Base-by-base conservation (phyloP, 2,113 vertebrate genomes). In the Poeciliopsis turrubarensis region DNA sequence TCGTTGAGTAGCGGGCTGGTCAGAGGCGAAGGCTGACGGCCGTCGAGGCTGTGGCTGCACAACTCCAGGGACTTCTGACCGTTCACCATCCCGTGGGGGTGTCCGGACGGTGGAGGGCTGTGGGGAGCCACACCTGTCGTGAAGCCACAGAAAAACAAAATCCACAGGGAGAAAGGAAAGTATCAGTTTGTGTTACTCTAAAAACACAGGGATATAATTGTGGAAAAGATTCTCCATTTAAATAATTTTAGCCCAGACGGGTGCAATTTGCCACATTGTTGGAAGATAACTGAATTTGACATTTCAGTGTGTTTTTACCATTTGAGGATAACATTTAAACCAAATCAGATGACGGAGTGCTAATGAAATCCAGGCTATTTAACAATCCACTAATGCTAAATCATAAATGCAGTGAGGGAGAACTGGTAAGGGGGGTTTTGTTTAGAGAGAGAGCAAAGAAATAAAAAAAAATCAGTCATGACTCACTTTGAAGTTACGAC, bases 1-100 rank as follows among this genome's bases (percentile, higher is more conserved):
- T 99, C 97, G 5, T 96, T 97, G 85, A 98, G 94, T 90, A 97
- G 91, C 1, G 97, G 98, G 87, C 97, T 98, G 91, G 97, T 95
- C 89, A 98, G 90, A 0, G 97, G 97, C 14, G 97, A 99, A 5
- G 96, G 95, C 61, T 95, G 96, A 39, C 95, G 96, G 71, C 95
- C 95, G 70, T 97, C 95, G 0, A 96, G 96, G 83, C 96, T 97
- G 85, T 96, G 89, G 80, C 95, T 93, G 77, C 94, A 95, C 78
- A 96, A 96, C 7, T 98, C 92, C 66, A 95, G 93, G 3, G 90
- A 92, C 72, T 93, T 96, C 92, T 95, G 91, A 6, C 96, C 95
- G 0, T 92, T 95, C 0, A 95, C 92, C 91, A 96, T 95, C 80
- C 95, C 95, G 79, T 97, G 96, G 0, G 96, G 96, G 93, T 94